Base-by-base conservation (phyloP, 2,797 vertebrate genomes). In the Menidia menidia region DNA sequence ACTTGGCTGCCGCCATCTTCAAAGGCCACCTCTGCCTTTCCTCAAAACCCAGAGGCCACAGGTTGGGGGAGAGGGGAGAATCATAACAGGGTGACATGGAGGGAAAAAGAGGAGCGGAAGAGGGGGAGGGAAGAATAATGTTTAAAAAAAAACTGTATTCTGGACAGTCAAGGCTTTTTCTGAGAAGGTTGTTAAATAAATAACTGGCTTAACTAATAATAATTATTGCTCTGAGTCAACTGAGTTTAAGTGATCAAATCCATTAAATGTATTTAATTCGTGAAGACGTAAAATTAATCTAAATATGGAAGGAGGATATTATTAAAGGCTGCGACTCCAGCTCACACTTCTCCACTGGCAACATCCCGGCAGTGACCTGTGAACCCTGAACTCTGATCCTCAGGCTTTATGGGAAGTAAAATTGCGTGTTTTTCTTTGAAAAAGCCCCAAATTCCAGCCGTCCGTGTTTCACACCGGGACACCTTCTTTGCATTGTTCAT, bases 1-100 rank as follows among this genome's bases (percentile, higher is more conserved):
- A 92, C 88, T 83, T 76, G 77, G 81, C 88, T 84, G 87, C 89
- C 81, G 85, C 85, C 84, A 65, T 89, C 88, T 90, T 93, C 92
- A 93, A 92, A 93, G 90, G 86, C 81, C 76, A 84, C 78, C 87
- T 92, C 92, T 92, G 91, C 89, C 86, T 92, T 92, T 92, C 86
- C 90, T 92, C 91, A 91, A 89, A 91, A 87, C 80, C 78, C 86
- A 87, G 89, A 85, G 86, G 87, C 88, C 90, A 87, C 89, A 84
- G 87, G 85, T 85, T 88, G 87, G 80, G 85, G 84, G 69, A 71
- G 64, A 75, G 67, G 76, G 83, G 75, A 83, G 82, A 87, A 89
- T 78, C 82, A 90, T 87, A 90, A 85, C 83, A 88, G 80, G 72
- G 78, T 16, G 31, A 81, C 64, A 60, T 51, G 61, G 71, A 80